These are phyloP conservation scores for Contarinia nasturtii DNA, from an alignment of 1,140 invertebrate species.

Conservation along the genomic window DNA sequence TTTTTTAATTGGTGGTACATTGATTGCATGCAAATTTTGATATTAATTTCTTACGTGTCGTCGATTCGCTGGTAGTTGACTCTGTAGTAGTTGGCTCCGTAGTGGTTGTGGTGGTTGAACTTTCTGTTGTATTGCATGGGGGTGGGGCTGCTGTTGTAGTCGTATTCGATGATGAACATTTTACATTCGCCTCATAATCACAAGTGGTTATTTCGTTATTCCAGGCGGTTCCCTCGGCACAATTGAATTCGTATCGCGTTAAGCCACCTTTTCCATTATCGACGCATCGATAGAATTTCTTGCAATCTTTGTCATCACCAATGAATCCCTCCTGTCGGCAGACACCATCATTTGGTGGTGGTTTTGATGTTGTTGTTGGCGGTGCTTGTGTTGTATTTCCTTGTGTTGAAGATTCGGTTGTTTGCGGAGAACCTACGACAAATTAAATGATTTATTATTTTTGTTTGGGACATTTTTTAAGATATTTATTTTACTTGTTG, in stretches of 20 bases:
- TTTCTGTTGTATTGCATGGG: slow-evolving; percentile 3
- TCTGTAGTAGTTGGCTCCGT: slow-evolving; percentile 2
- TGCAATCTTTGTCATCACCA: slow-evolving; percentile 40
- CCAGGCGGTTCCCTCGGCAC: slow-evolving; percentile 39
- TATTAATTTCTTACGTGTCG: too few species aligned
- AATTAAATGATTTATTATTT: background rate
- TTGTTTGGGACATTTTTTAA: too few species aligned
- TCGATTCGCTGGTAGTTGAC: background rate
- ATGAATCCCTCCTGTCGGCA: slow-evolving; percentile 36
- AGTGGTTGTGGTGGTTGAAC: slow-evolving; percentile 1
- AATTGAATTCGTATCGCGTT: slow-evolving; percentile 35
- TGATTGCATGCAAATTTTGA: background rate
- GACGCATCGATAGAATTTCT: slow-evolving; percentile 53
- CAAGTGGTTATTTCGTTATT: slow-evolving; percentile 32
- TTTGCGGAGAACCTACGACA: slow-evolving; percentile 1
- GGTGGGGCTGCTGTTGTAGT: slow-evolving; percentile 4
- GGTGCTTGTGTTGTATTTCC: slow-evolving; percentile 4
- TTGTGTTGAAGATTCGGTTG: slow-evolving; percentile 7
- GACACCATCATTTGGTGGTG: slow-evolving; percentile 6
- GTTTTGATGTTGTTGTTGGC: slow-evolving; percentile 11
- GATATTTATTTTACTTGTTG: too few species aligned
- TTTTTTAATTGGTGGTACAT: slow-evolving; percentile 1
- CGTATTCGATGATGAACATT: background rate
- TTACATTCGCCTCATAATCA: slow-evolving; percentile 12
- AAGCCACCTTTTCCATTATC: slow-evolving; percentile 34